Conservation (phyloP, 1,140 invertebrate genomes). For the Pachyrhynchus sulphureomaculatus region DNA sequence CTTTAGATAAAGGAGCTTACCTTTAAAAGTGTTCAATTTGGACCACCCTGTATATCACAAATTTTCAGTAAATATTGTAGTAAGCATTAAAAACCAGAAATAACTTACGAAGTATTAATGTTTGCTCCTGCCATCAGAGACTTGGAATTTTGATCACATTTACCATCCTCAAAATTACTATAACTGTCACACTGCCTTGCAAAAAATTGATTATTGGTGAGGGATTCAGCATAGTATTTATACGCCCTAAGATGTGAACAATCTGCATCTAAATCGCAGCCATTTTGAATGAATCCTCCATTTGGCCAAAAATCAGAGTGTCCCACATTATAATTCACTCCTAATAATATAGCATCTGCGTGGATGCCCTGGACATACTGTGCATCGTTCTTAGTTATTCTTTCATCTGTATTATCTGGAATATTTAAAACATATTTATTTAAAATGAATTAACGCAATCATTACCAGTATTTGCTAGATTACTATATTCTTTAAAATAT, state of each 20-base stretch:
- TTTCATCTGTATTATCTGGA: constrained; percentile 41
- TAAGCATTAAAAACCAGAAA: too few relatives aligned
- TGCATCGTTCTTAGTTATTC: constrained; percentile 62
- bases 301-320: constrained; percentile 73
- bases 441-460: too few relatives aligned
- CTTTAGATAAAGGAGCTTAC: too few relatives aligned
- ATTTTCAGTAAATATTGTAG: too few relatives aligned
- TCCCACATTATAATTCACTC: constrained; percentile 60
- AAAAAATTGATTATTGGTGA: constrained; percentile 45
- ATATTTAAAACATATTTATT: too few relatives aligned
- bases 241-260: constrained; percentile 61
- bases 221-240: constrained; percentile 46
- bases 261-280: constrained; percentile 57
- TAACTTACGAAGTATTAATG: neutral
- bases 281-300: constrained; percentile 64
- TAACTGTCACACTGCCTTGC: constrained; percentile 58
- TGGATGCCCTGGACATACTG: constrained; percentile 64
- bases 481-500: too few relatives aligned
- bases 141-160: constrained; percentile 55
- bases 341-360: constrained; percentile 60
- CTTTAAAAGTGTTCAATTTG: too few relatives aligned
- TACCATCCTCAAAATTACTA: constrained; percentile 55
- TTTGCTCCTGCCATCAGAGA: constrained; percentile 4
- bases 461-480: too few relatives aligned
- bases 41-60: too few relatives aligned